Evolutionary conservation across 1,140 invertebrate species (phyloP), one percentile per base, ranked within the genome.

Genomic region (Procambarus virginalis): DNA sequence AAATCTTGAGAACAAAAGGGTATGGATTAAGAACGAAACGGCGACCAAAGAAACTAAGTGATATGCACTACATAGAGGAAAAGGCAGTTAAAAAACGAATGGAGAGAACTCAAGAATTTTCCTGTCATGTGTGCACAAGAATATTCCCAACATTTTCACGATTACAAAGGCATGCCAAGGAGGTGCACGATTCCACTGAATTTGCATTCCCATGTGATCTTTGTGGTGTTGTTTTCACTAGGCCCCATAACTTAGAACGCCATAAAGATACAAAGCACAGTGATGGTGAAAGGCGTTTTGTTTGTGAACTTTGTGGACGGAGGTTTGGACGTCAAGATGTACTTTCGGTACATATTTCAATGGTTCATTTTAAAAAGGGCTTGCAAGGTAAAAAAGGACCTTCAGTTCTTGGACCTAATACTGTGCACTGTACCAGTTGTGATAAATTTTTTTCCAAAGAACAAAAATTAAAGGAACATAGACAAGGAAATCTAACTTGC

Each of bases 61-160:
- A 89, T 22, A 89, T 89, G 87, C 87, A 89, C 81, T 89, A 89
- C 73, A 82, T 89, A 17, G 48, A 89, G 87, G 87, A 89, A 49
- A 82, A 89, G 34, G 73, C 78, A n/a, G 73, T 89, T 20, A 83
- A 77, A 55, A 76, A 83, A 34, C 45, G 76, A 60, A 48, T 77
- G 2, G 87, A 89, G n/a, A 64, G 70, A 76, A 68, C 17, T 55
- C 80, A 83, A 75, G 70, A 84, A 34, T 84, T 89, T 51, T 34
- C 80, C 20, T 89, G 87, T 55, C 80, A 83, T 46, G 48, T 83
- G 58, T 89, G 87, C 58, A n/a, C 22, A 12, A 48, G 51, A 48
- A 17, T 83, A 22, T 89, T 89, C 70, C 87, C 87, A 22, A 89
- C 87, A 58, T 89, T 89, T 70, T 75, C 78, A 6, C 73, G 70